phyloP scores from a whole-genome alignment of 1,140 invertebrate species.

The Phymorhynchus buccinoides region DNA sequence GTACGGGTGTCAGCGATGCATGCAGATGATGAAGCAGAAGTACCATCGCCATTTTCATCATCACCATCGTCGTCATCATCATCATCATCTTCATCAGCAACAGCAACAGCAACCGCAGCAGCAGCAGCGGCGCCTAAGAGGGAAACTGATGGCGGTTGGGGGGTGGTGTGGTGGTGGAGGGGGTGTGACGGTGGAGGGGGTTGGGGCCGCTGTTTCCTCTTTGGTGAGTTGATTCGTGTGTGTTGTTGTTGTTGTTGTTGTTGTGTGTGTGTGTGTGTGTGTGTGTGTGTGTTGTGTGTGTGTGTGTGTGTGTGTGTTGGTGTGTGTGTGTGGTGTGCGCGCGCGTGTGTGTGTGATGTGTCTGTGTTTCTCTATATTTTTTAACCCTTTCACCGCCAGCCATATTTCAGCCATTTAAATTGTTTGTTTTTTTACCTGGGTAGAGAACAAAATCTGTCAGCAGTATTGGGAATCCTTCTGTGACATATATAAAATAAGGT shows the following conservation, averaged over 20 bases:
- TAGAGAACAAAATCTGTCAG: too few species aligned
- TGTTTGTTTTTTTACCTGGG: too few species aligned
- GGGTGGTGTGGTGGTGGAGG: background rate
- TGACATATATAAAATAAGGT: too few species aligned
- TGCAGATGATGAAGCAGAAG: slow-evolving; percentile 41
- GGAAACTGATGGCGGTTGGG: background rate
- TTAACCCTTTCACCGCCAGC: too few species aligned
- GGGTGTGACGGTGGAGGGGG: background rate
- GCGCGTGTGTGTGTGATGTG: background rate
- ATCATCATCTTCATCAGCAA: too few species aligned
- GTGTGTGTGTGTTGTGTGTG: background rate
- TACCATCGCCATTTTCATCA: slow-evolving; percentile 21
- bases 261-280: background rate
- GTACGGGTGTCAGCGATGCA: slow-evolving; percentile 43
- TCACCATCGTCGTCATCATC: background rate
- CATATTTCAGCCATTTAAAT: too few species aligned
- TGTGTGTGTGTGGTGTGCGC: slow-evolving; percentile 13
- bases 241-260: background rate
- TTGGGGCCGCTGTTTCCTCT: background rate
- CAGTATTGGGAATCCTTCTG: too few species aligned
- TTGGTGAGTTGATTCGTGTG: background rate
- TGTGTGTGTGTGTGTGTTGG: slow-evolving; percentile 12
- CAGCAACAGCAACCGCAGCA: too few species aligned
- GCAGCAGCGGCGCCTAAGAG: background rate
- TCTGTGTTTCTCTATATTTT: too few species aligned